A percentile compares a stretch with the other conserved stretches of the same genome.
phyloP scores from a whole-genome alignment of 2,797 vertebrate species.

The Myiotriccus ornatus region DNA sequence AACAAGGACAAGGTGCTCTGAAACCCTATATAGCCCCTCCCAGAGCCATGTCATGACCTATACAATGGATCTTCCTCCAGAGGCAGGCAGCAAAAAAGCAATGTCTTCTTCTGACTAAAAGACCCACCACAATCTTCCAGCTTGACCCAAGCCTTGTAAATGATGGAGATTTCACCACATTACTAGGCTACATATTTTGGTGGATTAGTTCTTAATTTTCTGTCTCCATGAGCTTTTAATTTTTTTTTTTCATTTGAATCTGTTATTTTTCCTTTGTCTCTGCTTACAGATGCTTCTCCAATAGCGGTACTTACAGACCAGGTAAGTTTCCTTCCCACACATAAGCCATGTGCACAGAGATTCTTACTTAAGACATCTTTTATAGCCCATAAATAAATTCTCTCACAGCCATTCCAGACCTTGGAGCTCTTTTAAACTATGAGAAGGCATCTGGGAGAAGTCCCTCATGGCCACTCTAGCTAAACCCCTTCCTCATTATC shows the following conservation, averaged over 20 bases:
- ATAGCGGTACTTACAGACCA: background rate
- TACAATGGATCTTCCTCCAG: background rate
- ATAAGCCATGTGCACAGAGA: background rate
- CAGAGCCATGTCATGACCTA: fast-evolving
- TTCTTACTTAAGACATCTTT: background rate
- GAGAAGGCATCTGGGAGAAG: background rate
- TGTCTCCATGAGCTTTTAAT: background rate
- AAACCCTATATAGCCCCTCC: background rate
- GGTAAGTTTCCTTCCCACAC: background rate
- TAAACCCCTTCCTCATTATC: background rate
- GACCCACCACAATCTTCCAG: background rate
- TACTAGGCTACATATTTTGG: background rate
- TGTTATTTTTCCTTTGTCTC: background rate
- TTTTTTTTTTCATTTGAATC: background rate
- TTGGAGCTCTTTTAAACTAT: background rate
- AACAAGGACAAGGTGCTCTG: background rate
- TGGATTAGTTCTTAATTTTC: background rate
- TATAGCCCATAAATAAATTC: background rate
- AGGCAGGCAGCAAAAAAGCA: background rate
- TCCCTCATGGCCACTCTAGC: background rate
- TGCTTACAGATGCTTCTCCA: background rate
- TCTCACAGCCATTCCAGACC: background rate
- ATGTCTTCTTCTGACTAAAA: background rate
- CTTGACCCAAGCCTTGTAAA: background rate
- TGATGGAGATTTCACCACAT: background rate